Percentiles rank a stretch among this genome's conserved stretches.
Evolutionary conservation across 2,797 vertebrate genomes (phyloP).

Genomic region (Pseudochirops cupreus): DNA sequence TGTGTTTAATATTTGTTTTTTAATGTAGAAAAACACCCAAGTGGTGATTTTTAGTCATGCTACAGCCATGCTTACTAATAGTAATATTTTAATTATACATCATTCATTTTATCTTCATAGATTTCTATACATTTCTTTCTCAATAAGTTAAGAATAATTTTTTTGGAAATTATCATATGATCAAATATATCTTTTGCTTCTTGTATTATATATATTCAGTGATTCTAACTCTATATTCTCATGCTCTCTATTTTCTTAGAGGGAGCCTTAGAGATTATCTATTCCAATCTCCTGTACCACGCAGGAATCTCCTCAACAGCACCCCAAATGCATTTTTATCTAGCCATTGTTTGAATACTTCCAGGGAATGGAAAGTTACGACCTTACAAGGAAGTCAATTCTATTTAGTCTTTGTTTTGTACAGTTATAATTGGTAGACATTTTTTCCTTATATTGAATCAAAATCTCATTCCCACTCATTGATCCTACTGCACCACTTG

Average conservation of each 20-base stretch:
- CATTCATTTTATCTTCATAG: not conserved
- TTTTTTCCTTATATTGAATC: not conserved
- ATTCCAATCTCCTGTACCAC: not conserved
- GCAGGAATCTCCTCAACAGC: not conserved
- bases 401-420: not conserved
- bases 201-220: not conserved
- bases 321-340: not conserved
- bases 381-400: not conserved
- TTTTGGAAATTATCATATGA: not conserved
- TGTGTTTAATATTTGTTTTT: conserved; percentile 5
- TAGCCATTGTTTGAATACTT: not conserved
- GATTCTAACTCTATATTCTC: conserved; percentile 31
- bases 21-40: conserved; percentile 23
- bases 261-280: not conserved
- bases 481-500: not conserved
- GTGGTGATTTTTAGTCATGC: not conserved
- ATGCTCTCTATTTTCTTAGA: not conserved
- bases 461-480: not conserved
- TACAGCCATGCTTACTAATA: conserved; percentile 13
- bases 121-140: conserved; percentile 23
- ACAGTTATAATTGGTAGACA: not conserved
- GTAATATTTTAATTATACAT: not conserved
- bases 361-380: not conserved
- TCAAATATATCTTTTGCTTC: conserved; percentile 29
- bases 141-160: not conserved